Conservation (phyloP, 2,888 invertebrate species). For the Sabellastarte sp. region DNA sequence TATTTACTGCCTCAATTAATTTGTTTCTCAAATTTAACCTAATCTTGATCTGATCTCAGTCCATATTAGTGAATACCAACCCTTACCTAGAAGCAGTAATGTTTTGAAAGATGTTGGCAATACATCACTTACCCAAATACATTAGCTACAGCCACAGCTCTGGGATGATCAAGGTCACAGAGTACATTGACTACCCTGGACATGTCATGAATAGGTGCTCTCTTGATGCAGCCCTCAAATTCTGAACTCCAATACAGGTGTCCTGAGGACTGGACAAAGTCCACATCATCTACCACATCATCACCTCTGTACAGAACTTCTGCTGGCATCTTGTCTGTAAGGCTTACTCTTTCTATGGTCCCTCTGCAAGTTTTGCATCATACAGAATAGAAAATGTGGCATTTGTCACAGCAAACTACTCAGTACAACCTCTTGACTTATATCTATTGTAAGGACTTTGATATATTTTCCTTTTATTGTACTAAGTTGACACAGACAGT, state of each 20-base stretch:
- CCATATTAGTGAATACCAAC: neutral
- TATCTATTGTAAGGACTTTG: no score
- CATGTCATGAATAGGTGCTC: neutral
- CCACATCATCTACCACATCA: constrained; percentile 18
- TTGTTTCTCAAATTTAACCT: no score
- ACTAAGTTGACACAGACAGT: no score
- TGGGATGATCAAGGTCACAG: neutral
- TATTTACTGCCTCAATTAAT: no score
- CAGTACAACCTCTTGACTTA: no score
- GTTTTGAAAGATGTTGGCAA: no score
- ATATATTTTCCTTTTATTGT: no score
- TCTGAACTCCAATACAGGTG: constrained; percentile 16
- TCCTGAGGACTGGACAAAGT: constrained; percentile 3
- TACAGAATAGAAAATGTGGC: no score
- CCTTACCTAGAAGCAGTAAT: no score
- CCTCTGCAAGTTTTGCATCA: neutral
- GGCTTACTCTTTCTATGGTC: neutral
- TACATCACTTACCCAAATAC: neutral
- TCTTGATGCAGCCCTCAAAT: neutral
- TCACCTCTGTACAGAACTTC: constrained; percentile 6
- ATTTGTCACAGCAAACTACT: no score
- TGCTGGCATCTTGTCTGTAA: neutral
- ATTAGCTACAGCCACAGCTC: neutral
- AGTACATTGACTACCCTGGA: neutral
- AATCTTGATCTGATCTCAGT: neutral